Evolutionary conservation across 2,113 vertebrate species (phyloP), one percentile per base, ranked within the genome.

Genomic region (Siniperca chuatsi): DNA sequence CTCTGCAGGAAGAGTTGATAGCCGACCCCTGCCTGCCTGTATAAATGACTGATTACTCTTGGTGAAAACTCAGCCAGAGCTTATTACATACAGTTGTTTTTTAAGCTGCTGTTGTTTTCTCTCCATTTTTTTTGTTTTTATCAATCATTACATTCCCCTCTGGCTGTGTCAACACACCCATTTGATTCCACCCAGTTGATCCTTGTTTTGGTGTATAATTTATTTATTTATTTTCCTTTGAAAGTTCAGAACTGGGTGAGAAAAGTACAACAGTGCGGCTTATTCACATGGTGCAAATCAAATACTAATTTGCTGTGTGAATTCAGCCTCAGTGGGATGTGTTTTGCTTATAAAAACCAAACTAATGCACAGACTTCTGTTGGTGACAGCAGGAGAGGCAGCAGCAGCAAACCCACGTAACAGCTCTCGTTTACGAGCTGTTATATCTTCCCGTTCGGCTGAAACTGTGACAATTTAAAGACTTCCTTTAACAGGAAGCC

Each of bases 211-310:
- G 29, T 82, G 57, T 46, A 50, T 70, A 77, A 88, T 89, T 37
- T 37, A 37, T 37, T 37, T 1, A 76, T 84, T 79, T 81, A 81
- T 88, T 90, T 91, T 82, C 50, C 69, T 89, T 86, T 85, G 71
- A 82, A 89, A 84, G 75, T 89, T 84, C 83, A 69, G 50, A 89
- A 52, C 42, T 9, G 67, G 62, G 81, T 68, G 68, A 87, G 79
- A 66, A 89, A 86, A 77, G 61, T 75, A 78, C 57, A 90, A 78
- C 90, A 92, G 66, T 13, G 33, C 40, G 20, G 64, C 58, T 82
- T 89, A 76, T 67, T 91, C 83, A 68, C 79, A 44, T 85, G 73
- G 87, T 84, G 91, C 86, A 91, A 89, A 90, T 92, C 85, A 92
- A 92, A 91, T 72, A 87, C 81, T 86, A 87, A 93, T 91, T 90